Conservation (phyloP, 2,888 invertebrate species). For the Parnassius mnemosyne region DNA sequence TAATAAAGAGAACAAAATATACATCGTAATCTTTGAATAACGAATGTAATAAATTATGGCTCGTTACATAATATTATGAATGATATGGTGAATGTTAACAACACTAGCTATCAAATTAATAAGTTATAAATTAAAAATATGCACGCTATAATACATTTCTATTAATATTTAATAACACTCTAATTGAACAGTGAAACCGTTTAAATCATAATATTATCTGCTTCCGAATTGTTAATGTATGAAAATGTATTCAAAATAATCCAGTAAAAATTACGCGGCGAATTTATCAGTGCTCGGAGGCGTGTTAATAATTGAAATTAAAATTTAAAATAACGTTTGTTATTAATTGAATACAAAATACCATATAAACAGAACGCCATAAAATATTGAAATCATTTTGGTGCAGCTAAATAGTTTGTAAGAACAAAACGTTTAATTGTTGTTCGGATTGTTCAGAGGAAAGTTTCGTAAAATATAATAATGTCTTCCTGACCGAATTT, state of each 20-base stretch:
- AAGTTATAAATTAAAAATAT: slow-evolving; percentile 11
- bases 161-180: slow-evolving; percentile 23
- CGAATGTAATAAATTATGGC: slow-evolving; percentile 6
- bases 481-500: too few species aligned
- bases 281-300: slow-evolving; percentile 46
- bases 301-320: slow-evolving; percentile 23
- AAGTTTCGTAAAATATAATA: too few species aligned
- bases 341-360: slow-evolving; percentile 26
- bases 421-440: too few species aligned
- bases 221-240: slow-evolving; percentile 54
- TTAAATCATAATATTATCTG: slow-evolving; percentile 36
- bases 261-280: slow-evolving; percentile 49
- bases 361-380: slow-evolving; percentile 5
- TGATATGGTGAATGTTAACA: background rate
- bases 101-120: slow-evolving; percentile 3
- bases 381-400: slow-evolving; percentile 7
- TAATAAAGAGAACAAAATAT: too few species aligned
- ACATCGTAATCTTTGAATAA: background rate
- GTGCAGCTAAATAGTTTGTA: too few species aligned
- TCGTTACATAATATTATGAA: slow-evolving; percentile 6
- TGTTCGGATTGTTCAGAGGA: too few species aligned
- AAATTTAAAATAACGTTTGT: slow-evolving; percentile 24
- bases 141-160: slow-evolving; percentile 19
- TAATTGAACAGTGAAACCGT: slow-evolving; percentile 34
- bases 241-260: slow-evolving; percentile 59